These are phyloP conservation scores for Triplophysa siluroides DNA, from an alignment of 2,113 vertebrate species.

Conservation along the genomic window DNA sequence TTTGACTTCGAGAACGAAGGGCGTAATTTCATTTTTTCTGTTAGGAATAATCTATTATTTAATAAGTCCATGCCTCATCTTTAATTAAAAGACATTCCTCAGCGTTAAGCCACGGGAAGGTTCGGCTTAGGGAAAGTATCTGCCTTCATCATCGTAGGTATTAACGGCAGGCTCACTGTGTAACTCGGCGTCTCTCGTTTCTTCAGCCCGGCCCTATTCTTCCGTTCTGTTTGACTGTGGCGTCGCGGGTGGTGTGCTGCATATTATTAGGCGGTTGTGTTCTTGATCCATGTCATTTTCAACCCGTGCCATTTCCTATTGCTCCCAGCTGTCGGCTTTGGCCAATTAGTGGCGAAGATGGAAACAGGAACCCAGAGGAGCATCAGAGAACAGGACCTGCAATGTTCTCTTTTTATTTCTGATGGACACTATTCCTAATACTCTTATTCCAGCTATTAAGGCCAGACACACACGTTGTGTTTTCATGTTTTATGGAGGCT, in stretches of 20 bases:
- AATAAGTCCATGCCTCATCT: constrained; percentile 8
- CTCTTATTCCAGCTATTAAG: constrained; percentile 3
- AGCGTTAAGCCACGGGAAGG: constrained; percentile 11
- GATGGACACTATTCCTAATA: constrained; percentile 27
- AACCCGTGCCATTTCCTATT: constrained; percentile 50
- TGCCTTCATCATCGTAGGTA: constrained; percentile 11
- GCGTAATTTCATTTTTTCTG: constrained; percentile 15
- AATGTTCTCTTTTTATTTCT: constrained; percentile 31
- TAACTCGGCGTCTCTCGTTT: constrained; percentile 1
- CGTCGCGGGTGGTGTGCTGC: constrained; percentile 10
- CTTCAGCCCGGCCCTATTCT: background rate
- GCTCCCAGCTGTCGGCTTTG: constrained; percentile 50
- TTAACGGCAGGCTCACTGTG: background rate
- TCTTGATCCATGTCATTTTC: constrained; percentile 45
- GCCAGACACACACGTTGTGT: background rate
- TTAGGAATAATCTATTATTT: constrained; percentile 43
- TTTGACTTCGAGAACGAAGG: constrained; percentile 14
- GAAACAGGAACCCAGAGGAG: constrained; percentile 18
- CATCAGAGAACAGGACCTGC: constrained; percentile 37
- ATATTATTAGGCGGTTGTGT: constrained; percentile 44
- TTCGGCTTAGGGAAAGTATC: constrained; percentile 4
- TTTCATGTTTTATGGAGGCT: background rate
- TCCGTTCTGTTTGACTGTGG: constrained; percentile 17
- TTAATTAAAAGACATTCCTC: constrained; percentile 40
- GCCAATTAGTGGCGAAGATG: constrained; percentile 53